These are phyloP conservation scores for pig (Sus scrofa) DNA, from an alignment of 2,113 vertebrate species.

Conservation along the genomic window T2T-Sscrofa CM000830.6:121907501-121908000, in stretches of 20 bases:
- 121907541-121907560: not conserved
- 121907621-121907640: not conserved
- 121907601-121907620: not conserved
- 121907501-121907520: not conserved
- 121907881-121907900: not conserved
- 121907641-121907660: too few species aligned
- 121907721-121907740: too few species aligned
- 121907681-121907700: too few species aligned
- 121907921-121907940: constrained; percentile 25
- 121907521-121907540: not conserved
- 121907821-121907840: not conserved
- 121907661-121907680: too few species aligned
- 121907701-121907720: too few species aligned
- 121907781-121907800: not conserved
- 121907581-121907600: constrained; percentile 4
- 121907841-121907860: not conserved
- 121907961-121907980: not conserved
- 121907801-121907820: not conserved
- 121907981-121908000: not conserved
- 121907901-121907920: not conserved
- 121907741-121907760: not conserved
- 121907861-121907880: not conserved
- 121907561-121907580: constrained; percentile 36
- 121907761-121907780: not conserved
- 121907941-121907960: not conserved